Evolutionary conservation across 2,888 invertebrate genomes (phyloP).

Genomic region (Glaucopsyche alexis): DNA sequence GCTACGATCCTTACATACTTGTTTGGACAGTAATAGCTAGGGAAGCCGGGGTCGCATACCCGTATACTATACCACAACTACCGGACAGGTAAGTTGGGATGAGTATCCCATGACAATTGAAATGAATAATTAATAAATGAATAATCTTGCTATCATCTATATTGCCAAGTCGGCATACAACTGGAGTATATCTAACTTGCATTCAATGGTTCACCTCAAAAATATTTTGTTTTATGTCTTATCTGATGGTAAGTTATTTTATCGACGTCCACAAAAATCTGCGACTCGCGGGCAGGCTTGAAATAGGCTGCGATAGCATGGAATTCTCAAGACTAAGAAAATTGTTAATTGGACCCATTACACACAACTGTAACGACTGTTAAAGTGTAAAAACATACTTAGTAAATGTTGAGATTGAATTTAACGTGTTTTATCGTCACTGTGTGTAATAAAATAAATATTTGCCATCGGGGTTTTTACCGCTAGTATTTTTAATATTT

Average conservation of each 20-base stretch:
- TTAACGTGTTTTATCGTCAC: too few relatives aligned
- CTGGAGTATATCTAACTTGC: not conserved
- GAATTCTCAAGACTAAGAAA: not conserved
- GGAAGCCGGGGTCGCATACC: too few relatives aligned
- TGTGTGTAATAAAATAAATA: too few relatives aligned
- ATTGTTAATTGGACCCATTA: not conserved
- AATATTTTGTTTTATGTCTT: not conserved
- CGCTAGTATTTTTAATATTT: not conserved
- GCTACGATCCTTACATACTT: too few relatives aligned
- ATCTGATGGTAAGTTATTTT: conserved; percentile 4
- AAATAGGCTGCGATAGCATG: not conserved
- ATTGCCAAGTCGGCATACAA: not conserved
- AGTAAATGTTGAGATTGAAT: too few relatives aligned
- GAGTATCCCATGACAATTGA: too few relatives aligned
- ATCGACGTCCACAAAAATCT: not conserved
- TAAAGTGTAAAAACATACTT: too few relatives aligned
- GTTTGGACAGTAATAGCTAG: too few relatives aligned
- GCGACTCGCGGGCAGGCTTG: not conserved
- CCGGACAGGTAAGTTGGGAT: too few relatives aligned
- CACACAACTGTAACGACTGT: too few relatives aligned
- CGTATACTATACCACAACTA: too few relatives aligned
- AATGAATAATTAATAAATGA: too few relatives aligned
- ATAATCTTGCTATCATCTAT: not conserved
- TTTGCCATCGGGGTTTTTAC: not conserved
- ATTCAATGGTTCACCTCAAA: not conserved